These are phyloP conservation scores for Drosophila koepferae DNA, from an alignment of 2,888 invertebrate species.

Conservation along the genomic window DNA sequence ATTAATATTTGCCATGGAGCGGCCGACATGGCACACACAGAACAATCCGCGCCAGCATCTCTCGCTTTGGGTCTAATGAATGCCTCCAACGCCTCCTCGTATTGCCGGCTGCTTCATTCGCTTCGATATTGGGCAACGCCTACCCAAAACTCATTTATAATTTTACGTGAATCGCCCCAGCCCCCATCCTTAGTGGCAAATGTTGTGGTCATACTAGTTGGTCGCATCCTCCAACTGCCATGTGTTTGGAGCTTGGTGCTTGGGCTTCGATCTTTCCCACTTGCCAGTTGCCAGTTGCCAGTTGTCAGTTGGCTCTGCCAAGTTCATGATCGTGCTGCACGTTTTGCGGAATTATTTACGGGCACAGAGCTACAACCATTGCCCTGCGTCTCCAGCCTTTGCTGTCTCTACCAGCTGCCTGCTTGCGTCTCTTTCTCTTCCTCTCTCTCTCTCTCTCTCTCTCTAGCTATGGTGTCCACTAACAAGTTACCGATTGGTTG, in stretches of 20 bases:
- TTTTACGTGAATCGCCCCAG: conserved; percentile 64
- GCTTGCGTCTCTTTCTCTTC: conserved; percentile 27
- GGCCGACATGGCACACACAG: conserved; percentile 4
- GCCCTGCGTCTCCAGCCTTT: neutral
- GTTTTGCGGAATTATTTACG: conserved; percentile 73
- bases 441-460: conserved; percentile 25
- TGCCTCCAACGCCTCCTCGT: conserved; percentile 62
- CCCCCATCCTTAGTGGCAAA: conserved; percentile 27
- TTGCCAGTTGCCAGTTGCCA: conserved; percentile 20
- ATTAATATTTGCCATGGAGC: conserved; percentile 65
- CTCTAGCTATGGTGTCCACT: conserved; percentile 42
- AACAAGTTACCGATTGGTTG: conserved; percentile 73
- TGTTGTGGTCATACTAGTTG: conserved; percentile 28
- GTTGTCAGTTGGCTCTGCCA: conserved; percentile 38
- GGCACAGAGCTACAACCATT: conserved; percentile 34
- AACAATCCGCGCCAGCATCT: conserved; percentile 38
- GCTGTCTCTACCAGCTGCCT: neutral
- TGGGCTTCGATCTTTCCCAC: conserved; percentile 35
- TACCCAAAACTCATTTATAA: conserved; percentile 73
- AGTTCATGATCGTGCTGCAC: conserved; percentile 75
- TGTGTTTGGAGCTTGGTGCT: conserved; percentile 16
- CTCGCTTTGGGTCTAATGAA: conserved; percentile 62
- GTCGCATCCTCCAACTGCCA: conserved; percentile 35
- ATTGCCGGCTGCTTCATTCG: conserved; percentile 61
- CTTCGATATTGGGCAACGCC: conserved; percentile 73